phyloP scores from a whole-genome alignment of 2,113 vertebrate species.

The Saguinus imperator region DNA sequence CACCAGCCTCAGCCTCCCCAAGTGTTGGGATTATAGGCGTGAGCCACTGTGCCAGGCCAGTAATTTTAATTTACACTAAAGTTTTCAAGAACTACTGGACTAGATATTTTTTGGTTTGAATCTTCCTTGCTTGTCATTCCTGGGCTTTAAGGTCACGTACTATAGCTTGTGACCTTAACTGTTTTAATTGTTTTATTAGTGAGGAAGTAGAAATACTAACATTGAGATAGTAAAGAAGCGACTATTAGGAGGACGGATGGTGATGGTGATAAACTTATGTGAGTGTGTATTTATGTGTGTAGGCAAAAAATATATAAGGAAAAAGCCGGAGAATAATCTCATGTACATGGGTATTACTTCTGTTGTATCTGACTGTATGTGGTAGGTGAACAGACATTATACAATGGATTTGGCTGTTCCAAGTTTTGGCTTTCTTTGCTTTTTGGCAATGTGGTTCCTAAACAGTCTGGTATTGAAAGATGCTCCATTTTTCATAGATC shows the following conservation, averaged over 20 bases:
- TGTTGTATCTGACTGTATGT: not conserved
- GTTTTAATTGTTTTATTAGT: not conserved
- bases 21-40: too few species aligned
- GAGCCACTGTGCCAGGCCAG: too few species aligned
- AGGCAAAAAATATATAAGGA: not conserved
- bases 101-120: conserved; percentile 1
- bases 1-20: too few species aligned
- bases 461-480: not conserved
- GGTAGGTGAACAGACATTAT: not conserved
- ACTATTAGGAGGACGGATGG: not conserved
- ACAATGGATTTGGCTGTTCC: not conserved
- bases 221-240: not conserved
- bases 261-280: not conserved
- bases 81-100: not conserved
- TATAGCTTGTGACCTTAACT: not conserved
- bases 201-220: not conserved
- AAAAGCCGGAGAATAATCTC: not conserved
- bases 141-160: conserved; percentile 18
- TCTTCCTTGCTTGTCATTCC: conserved; percentile 17
- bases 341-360: not conserved
- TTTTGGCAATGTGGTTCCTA: not conserved
- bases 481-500: not conserved
- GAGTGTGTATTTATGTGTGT: not conserved
- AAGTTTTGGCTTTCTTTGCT: not conserved
- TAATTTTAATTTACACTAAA: conserved; percentile 35